Evolutionary conservation across 2,888 invertebrate genomes (phyloP).

Genomic region (Thera britannica): DNA sequence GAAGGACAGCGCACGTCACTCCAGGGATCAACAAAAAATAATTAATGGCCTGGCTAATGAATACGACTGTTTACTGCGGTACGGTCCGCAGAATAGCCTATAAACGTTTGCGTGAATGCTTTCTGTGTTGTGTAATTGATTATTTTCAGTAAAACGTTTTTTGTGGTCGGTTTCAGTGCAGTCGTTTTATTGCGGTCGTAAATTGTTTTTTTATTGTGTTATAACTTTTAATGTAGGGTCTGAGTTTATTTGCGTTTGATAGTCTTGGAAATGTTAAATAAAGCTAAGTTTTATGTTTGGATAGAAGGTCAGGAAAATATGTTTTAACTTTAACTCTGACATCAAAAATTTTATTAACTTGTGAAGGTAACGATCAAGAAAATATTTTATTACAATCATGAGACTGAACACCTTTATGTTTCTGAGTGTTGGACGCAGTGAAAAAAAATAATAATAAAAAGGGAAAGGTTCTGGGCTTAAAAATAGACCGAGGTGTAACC

Average conservation of each 20-base stretch:
- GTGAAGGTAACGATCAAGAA: neutral
- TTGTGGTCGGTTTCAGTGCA: conserved; percentile 37
- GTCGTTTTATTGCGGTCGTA: conserved; percentile 27
- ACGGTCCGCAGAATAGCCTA: conserved; percentile 43
- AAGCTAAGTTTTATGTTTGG: conserved; percentile 11
- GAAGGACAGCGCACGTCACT: conserved; percentile 61
- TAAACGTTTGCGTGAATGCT: conserved; percentile 37
- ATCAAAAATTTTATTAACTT: neutral
- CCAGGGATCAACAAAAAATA: conserved; percentile 76
- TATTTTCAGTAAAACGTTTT: conserved; percentile 30
- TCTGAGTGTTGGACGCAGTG: no score
- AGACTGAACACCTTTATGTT: no score
- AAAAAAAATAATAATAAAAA: no score
- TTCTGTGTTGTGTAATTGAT: conserved; percentile 37
- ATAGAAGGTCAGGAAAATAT: neutral
- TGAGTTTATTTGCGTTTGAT: conserved; percentile 31
- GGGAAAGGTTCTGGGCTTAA: no score
- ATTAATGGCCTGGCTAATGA: conserved; percentile 79
- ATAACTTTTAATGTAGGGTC: conserved; percentile 33
- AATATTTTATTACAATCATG: no score
- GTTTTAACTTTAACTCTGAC: neutral
- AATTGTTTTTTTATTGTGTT: conserved; percentile 31
- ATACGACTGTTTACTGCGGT: conserved; percentile 63
- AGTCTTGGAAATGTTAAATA: conserved; percentile 12
- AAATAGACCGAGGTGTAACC: no score